Evolutionary conservation across 2,797 vertebrate species (phyloP).

Genomic region (Dicrostonyx torquatus): DNA sequence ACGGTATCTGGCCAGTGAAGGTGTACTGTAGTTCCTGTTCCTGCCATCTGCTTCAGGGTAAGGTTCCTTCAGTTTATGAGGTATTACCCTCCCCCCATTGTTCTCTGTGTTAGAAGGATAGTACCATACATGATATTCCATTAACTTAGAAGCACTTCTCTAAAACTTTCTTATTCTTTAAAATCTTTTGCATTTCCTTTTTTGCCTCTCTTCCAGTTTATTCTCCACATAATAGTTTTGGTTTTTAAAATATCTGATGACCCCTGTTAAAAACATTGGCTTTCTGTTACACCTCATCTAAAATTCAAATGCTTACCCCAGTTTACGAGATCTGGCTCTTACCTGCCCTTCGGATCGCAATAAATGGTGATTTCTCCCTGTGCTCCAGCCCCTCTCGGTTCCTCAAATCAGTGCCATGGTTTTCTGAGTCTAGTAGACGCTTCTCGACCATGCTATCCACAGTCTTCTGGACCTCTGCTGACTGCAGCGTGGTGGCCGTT

Average conservation of each 20-base stretch:
- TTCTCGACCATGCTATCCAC: not conserved
- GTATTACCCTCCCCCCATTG: not conserved
- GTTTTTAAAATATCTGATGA: conserved; percentile 3
- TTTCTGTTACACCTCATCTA: not conserved
- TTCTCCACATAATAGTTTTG: not conserved
- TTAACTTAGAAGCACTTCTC: not conserved
- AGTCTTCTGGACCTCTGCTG: not conserved
- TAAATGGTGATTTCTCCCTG: not conserved
- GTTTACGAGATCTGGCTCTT: not conserved
- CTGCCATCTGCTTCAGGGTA: not conserved
- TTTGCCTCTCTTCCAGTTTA: not conserved
- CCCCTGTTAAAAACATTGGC: not conserved
- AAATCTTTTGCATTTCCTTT: not conserved
- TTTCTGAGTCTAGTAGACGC: not conserved
- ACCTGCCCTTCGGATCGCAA: not conserved
- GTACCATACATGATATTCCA: accelerated
- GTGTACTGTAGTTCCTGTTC: not conserved
- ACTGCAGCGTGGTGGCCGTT: not conserved
- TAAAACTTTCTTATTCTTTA: not conserved
- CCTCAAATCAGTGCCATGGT: not conserved
- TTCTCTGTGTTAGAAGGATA: not conserved
- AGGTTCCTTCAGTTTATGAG: not conserved
- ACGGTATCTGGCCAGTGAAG: not conserved
- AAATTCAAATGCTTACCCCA: not conserved
- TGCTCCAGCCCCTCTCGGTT: not conserved